Evolutionary conservation across 2,113 vertebrate genomes (phyloP).

Genomic region (Oreamnos americanus): DNA sequence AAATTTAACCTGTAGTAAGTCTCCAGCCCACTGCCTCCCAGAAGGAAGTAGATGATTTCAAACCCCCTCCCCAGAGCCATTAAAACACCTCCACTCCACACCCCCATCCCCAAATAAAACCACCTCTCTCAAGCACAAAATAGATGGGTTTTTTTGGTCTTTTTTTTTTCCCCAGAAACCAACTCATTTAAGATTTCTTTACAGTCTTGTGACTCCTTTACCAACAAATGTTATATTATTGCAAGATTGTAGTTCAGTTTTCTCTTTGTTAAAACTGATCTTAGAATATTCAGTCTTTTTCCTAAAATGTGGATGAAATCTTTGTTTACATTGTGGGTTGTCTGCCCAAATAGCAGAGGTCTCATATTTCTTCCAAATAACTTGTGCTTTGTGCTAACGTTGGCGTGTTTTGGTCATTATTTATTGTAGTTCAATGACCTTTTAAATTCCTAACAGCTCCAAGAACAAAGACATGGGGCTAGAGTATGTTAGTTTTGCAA

Average conservation of each 20-base stretch:
- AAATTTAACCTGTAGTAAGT: constrained; percentile 26
- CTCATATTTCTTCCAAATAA: background rate
- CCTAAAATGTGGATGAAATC: background rate
- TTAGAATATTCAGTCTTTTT: background rate
- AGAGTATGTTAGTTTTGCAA: rapidly evolving
- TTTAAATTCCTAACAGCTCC: background rate
- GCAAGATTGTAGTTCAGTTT: background rate
- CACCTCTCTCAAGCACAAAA: background rate
- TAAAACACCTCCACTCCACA: background rate
- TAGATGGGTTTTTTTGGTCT: background rate
- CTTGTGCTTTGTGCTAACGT: background rate
- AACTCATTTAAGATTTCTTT: background rate
- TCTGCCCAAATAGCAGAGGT: background rate
- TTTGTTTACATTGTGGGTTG: background rate
- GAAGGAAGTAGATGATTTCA: background rate
- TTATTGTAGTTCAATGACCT: background rate
- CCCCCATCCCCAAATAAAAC: too few relatives aligned
- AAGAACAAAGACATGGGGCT: background rate
- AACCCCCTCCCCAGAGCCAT: background rate
- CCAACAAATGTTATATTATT: background rate
- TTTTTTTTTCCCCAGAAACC: background rate
- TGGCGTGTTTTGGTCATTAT: background rate
- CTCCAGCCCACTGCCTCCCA: background rate
- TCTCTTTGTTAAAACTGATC: background rate
- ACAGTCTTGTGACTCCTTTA: background rate